These are phyloP conservation scores for Enteromius trimaculatus DNA, from an alignment of 2,797 vertebrate species.

Conservation along the genomic window DNA sequence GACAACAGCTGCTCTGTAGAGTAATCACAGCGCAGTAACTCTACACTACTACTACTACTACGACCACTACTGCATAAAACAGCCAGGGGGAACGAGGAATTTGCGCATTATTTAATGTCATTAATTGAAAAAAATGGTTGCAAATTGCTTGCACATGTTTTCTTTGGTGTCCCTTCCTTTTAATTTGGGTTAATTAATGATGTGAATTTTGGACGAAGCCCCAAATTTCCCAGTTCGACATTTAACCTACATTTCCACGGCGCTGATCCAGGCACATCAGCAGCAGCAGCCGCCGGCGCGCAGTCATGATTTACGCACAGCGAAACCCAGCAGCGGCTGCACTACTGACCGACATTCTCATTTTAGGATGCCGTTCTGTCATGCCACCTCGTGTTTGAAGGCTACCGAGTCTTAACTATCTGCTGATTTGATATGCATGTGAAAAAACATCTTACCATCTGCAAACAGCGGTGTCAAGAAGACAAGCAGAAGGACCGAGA, in stretches of 20 bases:
- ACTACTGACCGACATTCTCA: slow-evolving; percentile 51
- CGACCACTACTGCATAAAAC: not conserved
- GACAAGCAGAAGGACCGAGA: slow-evolving; percentile 72
- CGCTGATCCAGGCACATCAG: slow-evolving; percentile 28
- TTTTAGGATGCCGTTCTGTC: slow-evolving; percentile 17
- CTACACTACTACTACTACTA: slow-evolving; percentile 40
- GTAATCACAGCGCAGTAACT: slow-evolving; percentile 65
- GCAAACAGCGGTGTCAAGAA: slow-evolving; percentile 69
- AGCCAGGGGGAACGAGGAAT: not conserved
- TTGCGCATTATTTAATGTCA: not conserved
- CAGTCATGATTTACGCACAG: slow-evolving; percentile 4
- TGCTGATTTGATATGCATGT: slow-evolving; percentile 10
- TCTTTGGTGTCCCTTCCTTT: not conserved
- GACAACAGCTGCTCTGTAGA: slow-evolving; percentile 68
- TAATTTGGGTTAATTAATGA: not conserved
- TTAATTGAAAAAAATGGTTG: not conserved
- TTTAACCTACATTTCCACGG: slow-evolving; percentile 56
- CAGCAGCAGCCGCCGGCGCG: slow-evolving; percentile 3
- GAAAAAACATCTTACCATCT: slow-evolving; percentile 72
- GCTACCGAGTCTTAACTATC: slow-evolving; percentile 14
- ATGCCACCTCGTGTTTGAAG: slow-evolving; percentile 7
- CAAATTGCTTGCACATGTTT: not conserved
- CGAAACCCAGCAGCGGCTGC: slow-evolving; percentile 22
- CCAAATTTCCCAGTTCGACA: slow-evolving; percentile 39
- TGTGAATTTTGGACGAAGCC: slow-evolving; percentile 8